phyloP scores from a whole-genome alignment of 2,797 vertebrate species.

The Alca torda region DNA sequence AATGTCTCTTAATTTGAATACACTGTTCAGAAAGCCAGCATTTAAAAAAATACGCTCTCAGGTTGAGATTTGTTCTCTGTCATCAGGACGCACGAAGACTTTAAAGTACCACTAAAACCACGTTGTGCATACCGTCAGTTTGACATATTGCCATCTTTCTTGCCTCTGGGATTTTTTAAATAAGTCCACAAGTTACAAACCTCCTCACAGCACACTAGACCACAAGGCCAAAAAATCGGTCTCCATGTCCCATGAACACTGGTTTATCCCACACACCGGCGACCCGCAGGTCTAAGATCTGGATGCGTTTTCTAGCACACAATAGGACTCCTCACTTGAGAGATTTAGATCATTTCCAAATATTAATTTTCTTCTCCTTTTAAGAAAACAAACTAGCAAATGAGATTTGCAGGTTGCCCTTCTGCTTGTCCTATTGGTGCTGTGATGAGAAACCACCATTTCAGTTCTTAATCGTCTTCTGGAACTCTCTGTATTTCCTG shows the following conservation, averaged over 20 bases:
- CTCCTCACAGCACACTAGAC: slow-evolving; percentile 29
- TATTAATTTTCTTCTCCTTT: slow-evolving; percentile 12
- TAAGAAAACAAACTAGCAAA: slow-evolving; percentile 7
- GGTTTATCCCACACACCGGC: background rate
- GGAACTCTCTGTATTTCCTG: slow-evolving; percentile 57
- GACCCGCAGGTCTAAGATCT: background rate
- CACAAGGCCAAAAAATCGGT: slow-evolving; percentile 12
- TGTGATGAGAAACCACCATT: background rate
- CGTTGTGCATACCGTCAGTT: slow-evolving; percentile 49
- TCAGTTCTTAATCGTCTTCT: slow-evolving; percentile 54
- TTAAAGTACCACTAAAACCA: slow-evolving; percentile 66
- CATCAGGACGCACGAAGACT: slow-evolving; percentile 5
- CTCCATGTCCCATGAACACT: background rate
- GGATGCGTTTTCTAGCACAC: background rate
- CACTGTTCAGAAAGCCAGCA: slow-evolving; percentile 72
- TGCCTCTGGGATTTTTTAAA: background rate
- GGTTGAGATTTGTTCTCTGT: slow-evolving; percentile 60
- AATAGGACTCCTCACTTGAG: background rate
- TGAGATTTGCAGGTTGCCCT: slow-evolving; percentile 14
- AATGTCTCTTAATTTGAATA: slow-evolving; percentile 78
- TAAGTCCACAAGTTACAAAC: slow-evolving; percentile 47
- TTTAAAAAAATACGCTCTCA: slow-evolving; percentile 63
- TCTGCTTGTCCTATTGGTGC: slow-evolving; percentile 32
- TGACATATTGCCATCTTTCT: slow-evolving; percentile 35
- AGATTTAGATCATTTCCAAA: slow-evolving; percentile 12